A percentile compares a stretch with the other conserved stretches of the same genome.
phyloP scores from a whole-genome alignment of 1,140 invertebrate genomes.

The Pseudomyrmex flavicornis region DNA sequence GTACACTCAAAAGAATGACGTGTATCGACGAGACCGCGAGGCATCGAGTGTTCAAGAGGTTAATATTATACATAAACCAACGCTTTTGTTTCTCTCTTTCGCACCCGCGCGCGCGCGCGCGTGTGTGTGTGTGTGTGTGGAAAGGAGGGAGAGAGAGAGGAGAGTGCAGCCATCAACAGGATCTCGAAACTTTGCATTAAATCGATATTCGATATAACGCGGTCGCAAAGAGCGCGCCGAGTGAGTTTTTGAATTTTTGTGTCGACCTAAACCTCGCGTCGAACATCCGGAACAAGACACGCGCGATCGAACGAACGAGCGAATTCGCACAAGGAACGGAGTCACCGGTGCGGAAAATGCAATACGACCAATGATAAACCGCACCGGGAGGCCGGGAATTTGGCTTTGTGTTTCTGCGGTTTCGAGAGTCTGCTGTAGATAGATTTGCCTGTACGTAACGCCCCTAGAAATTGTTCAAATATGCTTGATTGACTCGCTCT shows the following conservation, averaged over 20 bases:
- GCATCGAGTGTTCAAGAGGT: slow-evolving; percentile 52
- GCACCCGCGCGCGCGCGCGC: too few species aligned
- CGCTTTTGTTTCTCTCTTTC: slow-evolving; percentile 53
- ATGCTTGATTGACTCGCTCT: slow-evolving; percentile 47
- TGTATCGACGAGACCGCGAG: slow-evolving; percentile 43
- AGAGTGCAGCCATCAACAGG: slow-evolving; percentile 33
- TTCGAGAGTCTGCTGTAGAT: slow-evolving; percentile 33
- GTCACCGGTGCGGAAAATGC: slow-evolving; percentile 54
- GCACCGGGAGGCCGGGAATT: slow-evolving; percentile 25
- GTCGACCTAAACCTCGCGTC: too few species aligned
- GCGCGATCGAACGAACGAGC: slow-evolving; percentile 36
- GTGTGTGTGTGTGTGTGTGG: too few species aligned
- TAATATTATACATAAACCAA: slow-evolving; percentile 37
- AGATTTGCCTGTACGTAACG: slow-evolving; percentile 57
- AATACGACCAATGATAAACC: slow-evolving; percentile 55
- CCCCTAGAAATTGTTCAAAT: slow-evolving; percentile 64
- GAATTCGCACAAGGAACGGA: slow-evolving; percentile 36
- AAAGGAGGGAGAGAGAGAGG: too few species aligned
- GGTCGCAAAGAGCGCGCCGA: neutral
- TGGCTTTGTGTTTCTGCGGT: slow-evolving; percentile 57
- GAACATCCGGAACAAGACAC: neutral
- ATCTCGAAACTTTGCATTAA: slow-evolving; percentile 61
- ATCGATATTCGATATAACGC: slow-evolving; percentile 60
- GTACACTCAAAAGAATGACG: slow-evolving; percentile 14
- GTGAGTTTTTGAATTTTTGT: too few species aligned